Conservation (phyloP, 2,888 invertebrate genomes). For the Habrosyne pyritoides region DNA sequence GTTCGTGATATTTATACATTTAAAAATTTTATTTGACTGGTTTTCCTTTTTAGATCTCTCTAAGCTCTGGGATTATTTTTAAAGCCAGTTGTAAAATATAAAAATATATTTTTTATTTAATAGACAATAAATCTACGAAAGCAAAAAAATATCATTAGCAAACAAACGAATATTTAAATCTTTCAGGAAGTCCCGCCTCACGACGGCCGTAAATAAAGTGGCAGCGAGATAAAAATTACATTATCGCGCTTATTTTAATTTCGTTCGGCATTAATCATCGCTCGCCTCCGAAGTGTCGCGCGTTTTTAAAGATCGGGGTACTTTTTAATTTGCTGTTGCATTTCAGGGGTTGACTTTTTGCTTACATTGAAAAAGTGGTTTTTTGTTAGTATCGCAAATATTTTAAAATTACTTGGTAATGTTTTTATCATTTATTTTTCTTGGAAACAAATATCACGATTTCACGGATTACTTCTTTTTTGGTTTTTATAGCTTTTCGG, state of each 20-base stretch:
- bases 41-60: no score
- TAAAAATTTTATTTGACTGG: no score
- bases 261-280: constrained; percentile 75
- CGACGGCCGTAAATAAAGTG: constrained; percentile 66
- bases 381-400: no score
- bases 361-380: constrained; percentile 15
- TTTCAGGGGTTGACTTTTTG: constrained; percentile 57
- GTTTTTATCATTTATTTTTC: neutral
- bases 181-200: constrained; percentile 31
- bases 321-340: constrained; percentile 62
- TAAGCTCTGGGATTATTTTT: no score
- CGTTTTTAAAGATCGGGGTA: constrained; percentile 50
- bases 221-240: constrained; percentile 68
- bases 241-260: constrained; percentile 80
- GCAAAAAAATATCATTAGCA: constrained; percentile 9
- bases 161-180: constrained; percentile 18
- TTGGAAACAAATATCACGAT: neutral
- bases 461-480: no score
- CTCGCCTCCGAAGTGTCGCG: constrained; percentile 44
- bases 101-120: neutral
- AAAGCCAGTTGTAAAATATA: no score
- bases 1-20: no score
- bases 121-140: neutral
- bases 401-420: no score
- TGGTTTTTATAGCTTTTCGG: no score